Percentiles rank a stretch among this genome's conserved stretches.
These are phyloP conservation scores for Anguilla megastoma DNA, from an alignment of 2,797 vertebrate species.

Conservation along the genomic window DNA sequence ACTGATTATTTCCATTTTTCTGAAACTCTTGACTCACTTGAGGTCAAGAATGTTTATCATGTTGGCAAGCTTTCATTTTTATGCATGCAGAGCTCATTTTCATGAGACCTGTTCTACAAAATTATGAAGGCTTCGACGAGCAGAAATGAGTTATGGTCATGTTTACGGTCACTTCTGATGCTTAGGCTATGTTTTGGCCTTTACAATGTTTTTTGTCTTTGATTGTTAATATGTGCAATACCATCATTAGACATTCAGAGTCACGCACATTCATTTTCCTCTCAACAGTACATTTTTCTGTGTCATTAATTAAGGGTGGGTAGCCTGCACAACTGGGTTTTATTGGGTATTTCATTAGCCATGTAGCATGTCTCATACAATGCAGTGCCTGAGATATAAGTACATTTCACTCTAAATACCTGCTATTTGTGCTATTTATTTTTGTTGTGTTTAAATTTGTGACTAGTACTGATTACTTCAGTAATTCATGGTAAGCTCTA, in stretches of 20 bases:
- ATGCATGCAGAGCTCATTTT: neutral
- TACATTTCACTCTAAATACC: neutral
- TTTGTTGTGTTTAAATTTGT: no score
- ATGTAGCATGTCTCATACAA: neutral
- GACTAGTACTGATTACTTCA: neutral
- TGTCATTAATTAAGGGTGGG: neutral
- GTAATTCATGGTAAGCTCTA: neutral
- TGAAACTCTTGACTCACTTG: neutral
- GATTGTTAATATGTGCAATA: neutral
- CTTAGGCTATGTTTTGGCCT: neutral
- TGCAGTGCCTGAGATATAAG: neutral
- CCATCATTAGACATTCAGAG: neutral
- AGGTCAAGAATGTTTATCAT: neutral
- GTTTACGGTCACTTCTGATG: neutral
- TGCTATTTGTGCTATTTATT: neutral
- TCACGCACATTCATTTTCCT: neutral
- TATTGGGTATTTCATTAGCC: neutral
- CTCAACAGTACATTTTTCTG: neutral
- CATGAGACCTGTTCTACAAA: neutral
- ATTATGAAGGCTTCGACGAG: neutral
- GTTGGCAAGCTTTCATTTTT: neutral
- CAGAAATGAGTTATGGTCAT: neutral
- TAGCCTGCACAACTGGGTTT: neutral
- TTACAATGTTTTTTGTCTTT: neutral
- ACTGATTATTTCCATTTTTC: neutral